Evolutionary conservation across 2,888 invertebrate genomes (phyloP).

Genomic region (Heliothis peltigera): DNA sequence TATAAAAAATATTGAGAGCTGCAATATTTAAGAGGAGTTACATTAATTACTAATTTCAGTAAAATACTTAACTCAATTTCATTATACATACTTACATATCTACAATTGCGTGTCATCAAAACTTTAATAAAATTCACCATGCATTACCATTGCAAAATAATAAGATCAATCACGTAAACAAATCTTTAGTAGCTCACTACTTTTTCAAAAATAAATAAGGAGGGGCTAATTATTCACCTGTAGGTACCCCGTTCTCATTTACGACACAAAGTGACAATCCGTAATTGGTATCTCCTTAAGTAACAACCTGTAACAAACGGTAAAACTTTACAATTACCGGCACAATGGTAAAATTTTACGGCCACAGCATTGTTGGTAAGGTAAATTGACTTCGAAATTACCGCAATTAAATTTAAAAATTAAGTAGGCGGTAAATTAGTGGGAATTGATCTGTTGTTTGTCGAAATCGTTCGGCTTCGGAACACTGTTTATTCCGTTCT

Average conservation of each 20-base stretch:
- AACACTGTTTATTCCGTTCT: constrained; percentile 71
- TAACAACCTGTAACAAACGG: constrained; percentile 47
- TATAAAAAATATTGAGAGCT: not conserved
- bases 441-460: constrained; percentile 76
- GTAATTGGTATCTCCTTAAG: constrained; percentile 66
- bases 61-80: not conserved
- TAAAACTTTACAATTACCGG: constrained; percentile 50
- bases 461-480: constrained; percentile 64
- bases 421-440: constrained; percentile 79
- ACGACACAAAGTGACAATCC: constrained; percentile 63
- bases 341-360: constrained; percentile 59
- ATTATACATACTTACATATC: too few species aligned
- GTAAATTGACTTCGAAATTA: constrained; percentile 72
- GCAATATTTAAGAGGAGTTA: too few species aligned
- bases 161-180: constrained; percentile 18
- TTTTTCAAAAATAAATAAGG: constrained; percentile 2
- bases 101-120: constrained; percentile 1
- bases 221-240: constrained; percentile 21
- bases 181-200: not conserved
- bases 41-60: not conserved
- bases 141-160: constrained; percentile 6
- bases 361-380: constrained; percentile 63
- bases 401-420: constrained; percentile 77
- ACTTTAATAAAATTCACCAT: not conserved
- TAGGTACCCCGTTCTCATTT: constrained; percentile 20